Evolutionary conservation across 2,797 vertebrate species (phyloP).

Genomic region (Trichosurus vulpecula): DNA sequence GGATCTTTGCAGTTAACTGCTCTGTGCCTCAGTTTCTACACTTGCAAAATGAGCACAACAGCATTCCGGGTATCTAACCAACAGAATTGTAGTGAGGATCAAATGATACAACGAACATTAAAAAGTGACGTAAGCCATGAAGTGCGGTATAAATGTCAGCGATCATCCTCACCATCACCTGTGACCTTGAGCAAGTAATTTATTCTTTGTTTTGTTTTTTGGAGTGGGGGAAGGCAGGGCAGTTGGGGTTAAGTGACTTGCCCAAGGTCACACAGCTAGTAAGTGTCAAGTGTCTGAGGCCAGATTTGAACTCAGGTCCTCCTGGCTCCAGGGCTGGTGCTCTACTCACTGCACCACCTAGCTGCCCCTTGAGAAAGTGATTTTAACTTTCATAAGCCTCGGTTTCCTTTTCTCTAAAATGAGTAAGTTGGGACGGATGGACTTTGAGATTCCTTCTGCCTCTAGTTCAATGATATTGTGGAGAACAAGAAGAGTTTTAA

Average conservation of each 20-base stretch:
- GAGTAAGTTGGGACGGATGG: background rate
- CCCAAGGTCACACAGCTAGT: no score
- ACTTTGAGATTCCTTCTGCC: background rate
- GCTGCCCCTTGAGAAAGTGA: no score
- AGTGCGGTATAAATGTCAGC: background rate
- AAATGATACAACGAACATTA: background rate
- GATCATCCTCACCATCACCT: background rate
- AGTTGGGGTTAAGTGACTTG: no score
- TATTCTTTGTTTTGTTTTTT: no score
- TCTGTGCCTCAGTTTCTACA: background rate
- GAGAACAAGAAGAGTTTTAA: background rate
- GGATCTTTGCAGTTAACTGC: background rate
- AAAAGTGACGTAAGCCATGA: background rate
- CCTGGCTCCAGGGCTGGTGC: no score
- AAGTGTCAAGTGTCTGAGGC: no score
- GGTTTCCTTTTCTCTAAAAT: background rate
- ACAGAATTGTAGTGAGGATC: background rate
- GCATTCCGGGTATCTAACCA: background rate
- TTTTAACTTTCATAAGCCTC: background rate
- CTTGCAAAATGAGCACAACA: background rate
- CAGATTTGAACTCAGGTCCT: no score
- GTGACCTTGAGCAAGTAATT: background rate
- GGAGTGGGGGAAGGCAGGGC: no score
- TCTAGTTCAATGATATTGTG: background rate
- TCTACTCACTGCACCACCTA: no score